phyloP scores from a whole-genome alignment of 2,797 vertebrate genomes.

The Amazona finschi region DNA sequence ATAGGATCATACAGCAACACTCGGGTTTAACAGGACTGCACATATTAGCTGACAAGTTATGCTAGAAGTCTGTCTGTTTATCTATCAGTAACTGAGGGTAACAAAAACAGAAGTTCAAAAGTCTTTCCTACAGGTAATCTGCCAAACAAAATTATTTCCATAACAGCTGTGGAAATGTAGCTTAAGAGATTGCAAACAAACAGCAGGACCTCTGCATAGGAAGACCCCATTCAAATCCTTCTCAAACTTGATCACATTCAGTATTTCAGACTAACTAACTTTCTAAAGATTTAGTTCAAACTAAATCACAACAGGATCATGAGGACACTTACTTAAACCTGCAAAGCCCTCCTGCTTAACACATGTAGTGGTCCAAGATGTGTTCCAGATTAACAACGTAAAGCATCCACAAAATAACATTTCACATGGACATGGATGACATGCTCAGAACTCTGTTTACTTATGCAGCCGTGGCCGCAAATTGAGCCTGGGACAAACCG shows the following conservation, averaged over 20 bases:
- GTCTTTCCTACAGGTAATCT: neutral
- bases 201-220: neutral
- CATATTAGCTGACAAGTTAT: neutral
- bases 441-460: neutral
- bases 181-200: neutral
- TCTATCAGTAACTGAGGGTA: neutral
- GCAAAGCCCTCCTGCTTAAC: neutral
- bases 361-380: neutral
- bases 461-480: neutral
- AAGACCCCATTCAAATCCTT: neutral
- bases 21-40: neutral
- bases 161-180: neutral
- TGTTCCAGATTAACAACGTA: neutral
- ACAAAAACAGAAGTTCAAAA: neutral
- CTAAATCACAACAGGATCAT: neutral
- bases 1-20: neutral
- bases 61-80: neutral
- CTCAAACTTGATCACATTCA: neutral
- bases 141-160: neutral
- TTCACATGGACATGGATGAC: fast-evolving
- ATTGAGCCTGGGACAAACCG: neutral
- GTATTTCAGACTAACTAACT: neutral
- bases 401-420: neutral
- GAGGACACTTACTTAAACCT: neutral
- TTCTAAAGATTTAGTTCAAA: neutral